Conservation (phyloP, 2,888 invertebrate genomes). For the Limnephilus lunatus region DNA sequence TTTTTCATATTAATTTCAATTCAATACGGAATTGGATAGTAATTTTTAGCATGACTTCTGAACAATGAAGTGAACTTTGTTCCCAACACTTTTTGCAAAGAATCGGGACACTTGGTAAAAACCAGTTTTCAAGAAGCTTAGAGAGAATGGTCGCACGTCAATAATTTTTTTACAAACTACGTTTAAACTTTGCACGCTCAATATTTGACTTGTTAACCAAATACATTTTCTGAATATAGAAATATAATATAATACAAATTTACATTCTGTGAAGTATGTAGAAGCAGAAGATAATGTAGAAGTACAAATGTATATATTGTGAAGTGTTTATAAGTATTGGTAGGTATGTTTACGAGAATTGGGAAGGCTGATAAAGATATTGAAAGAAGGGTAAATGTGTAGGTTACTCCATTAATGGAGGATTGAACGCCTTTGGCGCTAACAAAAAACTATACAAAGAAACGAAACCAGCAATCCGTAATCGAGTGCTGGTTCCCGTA, state of each 20-base stretch:
- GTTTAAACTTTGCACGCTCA: neutral
- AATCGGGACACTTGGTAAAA: neutral
- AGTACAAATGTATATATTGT: neutral
- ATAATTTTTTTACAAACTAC: neutral
- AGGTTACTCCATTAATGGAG: no score
- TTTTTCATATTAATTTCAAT: neutral
- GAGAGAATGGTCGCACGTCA: neutral
- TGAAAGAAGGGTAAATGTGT: no score
- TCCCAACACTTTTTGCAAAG: neutral
- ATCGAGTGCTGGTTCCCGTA: no score
- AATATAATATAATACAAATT: neutral
- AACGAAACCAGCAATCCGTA: no score
- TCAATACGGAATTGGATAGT: neutral
- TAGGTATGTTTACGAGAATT: no score
- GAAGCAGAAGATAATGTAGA: no score
- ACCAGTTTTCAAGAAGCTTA: neutral
- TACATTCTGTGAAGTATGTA: neutral
- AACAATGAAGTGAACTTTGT: neutral
- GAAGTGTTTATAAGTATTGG: no score
- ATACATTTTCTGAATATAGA: neutral
- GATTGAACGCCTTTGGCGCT: no score
- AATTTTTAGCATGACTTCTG: neutral
- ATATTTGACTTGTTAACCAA: neutral
- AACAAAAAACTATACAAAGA: no score
- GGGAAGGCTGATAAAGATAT: no score